A percentile compares a stretch with the other conserved stretches of the same genome.
phyloP scores from a whole-genome alignment of 2,113 vertebrate genomes.

The Pseudopodoces humilis region DNA sequence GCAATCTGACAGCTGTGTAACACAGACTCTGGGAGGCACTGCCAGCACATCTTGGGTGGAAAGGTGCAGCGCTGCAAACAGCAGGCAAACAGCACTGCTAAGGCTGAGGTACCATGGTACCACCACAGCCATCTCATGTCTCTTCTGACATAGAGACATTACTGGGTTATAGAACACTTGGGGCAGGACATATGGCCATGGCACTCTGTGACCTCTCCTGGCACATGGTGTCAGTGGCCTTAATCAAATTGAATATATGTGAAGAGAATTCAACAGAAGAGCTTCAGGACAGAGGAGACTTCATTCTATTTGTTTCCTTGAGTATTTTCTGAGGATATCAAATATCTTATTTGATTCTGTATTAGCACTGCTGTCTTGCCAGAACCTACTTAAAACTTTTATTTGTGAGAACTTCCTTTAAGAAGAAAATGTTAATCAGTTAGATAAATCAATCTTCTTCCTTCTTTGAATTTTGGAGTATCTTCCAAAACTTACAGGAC shows the following conservation, averaged over 20 bases:
- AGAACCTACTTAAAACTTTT: background rate
- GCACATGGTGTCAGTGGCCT: background rate
- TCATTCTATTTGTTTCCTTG: background rate
- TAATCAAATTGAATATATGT: background rate
- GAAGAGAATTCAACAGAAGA: background rate
- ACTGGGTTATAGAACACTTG: background rate
- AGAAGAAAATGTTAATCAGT: background rate
- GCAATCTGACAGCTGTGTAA: background rate
- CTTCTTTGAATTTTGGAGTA: background rate
- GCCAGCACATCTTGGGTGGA: background rate
- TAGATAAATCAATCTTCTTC: background rate
- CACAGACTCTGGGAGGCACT: background rate
- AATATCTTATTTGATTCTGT: background rate
- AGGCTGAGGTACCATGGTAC: background rate
- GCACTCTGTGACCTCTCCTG: background rate
- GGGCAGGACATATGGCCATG: background rate
- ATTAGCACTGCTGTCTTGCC: background rate
- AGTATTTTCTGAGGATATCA: background rate
- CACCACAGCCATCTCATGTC: background rate
- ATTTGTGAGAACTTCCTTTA: background rate
- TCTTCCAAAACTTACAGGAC: background rate
- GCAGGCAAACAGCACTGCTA: background rate
- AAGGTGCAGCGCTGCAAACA: background rate
- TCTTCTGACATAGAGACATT: fast-evolving
- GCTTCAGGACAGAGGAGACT: background rate